Evolutionary conservation across 2,797 vertebrate genomes (phyloP), one percentile per base, ranked within the genome.

Genomic region (Heliangelus exortis): DNA sequence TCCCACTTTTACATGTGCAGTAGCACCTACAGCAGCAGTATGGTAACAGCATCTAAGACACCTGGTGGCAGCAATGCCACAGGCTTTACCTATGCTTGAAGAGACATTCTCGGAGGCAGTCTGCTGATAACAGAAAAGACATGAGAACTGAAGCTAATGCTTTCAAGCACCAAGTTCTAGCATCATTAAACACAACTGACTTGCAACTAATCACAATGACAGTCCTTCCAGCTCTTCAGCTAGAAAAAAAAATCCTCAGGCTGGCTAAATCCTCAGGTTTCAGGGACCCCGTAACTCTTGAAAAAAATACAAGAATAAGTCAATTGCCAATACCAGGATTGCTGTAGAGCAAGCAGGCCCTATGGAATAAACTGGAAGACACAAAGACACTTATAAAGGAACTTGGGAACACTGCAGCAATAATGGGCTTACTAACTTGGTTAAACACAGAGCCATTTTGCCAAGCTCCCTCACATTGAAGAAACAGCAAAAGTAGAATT

Each of bases 51-150:
- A 54, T 10, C 25, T 34, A 58, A 83, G 84, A 95, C 96, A 96
- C 84, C 92, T 93, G 95, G 91, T 95, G 95, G 95, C 91, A 96
- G 95, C 29, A 91, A 83, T 43, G 78, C 21, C 81, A 81, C 7
- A 91, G 69, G 50, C 79, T 63, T 45, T 48, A 77, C 36, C 50
- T 47, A 4, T 0, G 3, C 50, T n/a, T 59, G 15, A 76, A 48
- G 48, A 9, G 19, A 68, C 25, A 68, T 31, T 13, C 28, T 28
- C 77, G 74, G 33, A 3, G 3, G 36, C 12, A 77, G 21, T 4
- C 29, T 55, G 18, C 29, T 5, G 18, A 3, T n/a, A 25, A 63
- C 10, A 77, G 12, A 19, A 43, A 26, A 50, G 14, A 13, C 6
- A 39, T 3, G 26, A 77, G 16, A 57, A 69, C 22, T 36, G 14